phyloP scores from a whole-genome alignment of 2,888 invertebrate genomes.

The Mimachlamys varia region DNA sequence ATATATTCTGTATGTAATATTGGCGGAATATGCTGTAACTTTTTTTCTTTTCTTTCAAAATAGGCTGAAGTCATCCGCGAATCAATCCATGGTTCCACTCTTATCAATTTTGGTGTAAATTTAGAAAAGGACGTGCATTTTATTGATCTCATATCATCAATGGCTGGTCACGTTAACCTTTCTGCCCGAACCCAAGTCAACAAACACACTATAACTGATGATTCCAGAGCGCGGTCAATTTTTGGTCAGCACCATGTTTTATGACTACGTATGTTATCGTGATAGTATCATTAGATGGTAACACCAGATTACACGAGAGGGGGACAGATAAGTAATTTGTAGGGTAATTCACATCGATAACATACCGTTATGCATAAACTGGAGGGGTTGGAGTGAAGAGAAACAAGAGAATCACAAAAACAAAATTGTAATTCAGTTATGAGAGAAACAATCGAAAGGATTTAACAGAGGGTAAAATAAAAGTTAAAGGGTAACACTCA shows the following conservation, averaged over 20 bases:
- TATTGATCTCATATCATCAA: neutral
- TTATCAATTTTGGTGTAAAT: neutral
- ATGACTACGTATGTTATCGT: too few relatives aligned
- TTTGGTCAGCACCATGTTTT: neutral
- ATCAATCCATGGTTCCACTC: neutral
- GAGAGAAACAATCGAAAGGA: too few relatives aligned
- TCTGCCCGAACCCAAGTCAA: neutral
- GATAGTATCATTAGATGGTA: too few relatives aligned
- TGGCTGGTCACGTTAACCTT: neutral
- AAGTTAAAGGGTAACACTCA: too few relatives aligned
- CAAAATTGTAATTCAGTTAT: too few relatives aligned
- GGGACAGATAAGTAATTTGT: too few relatives aligned
- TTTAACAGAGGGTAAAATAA: too few relatives aligned
- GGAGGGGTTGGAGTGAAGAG: too few relatives aligned
- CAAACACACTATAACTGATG: neutral
- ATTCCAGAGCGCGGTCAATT: neutral
- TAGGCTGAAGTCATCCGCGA: neutral
- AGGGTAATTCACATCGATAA: too few relatives aligned
- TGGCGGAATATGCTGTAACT: slow-evolving; percentile 13
- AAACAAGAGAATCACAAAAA: too few relatives aligned
- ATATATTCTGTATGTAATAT: neutral
- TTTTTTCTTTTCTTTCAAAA: neutral
- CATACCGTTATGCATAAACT: too few relatives aligned
- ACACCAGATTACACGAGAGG: too few relatives aligned
- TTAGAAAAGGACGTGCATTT: neutral